These are phyloP conservation scores for Steatornis caripensis DNA, from an alignment of 2,113 vertebrate species.

Conservation along the genomic window DNA sequence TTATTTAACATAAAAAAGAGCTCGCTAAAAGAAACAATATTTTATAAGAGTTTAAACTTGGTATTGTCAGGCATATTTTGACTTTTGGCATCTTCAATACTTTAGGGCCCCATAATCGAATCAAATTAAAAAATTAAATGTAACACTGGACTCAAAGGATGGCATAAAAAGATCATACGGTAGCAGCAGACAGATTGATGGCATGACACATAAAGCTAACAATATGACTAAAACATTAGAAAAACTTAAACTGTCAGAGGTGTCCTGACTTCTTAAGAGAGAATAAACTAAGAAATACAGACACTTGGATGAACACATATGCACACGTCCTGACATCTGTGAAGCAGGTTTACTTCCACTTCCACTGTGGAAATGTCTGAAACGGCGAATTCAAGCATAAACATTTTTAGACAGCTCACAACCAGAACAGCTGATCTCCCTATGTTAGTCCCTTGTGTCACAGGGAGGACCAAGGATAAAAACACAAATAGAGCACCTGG, in stretches of 20 bases:
- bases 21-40: not conserved
- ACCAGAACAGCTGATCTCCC: not conserved
- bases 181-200: not conserved
- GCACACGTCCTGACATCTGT: accelerated
- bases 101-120: not conserved
- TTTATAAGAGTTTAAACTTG: not conserved
- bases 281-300: not conserved
- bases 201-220: not conserved
- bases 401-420: not conserved
- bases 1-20: not conserved
- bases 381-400: not conserved
- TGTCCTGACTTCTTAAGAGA: not conserved
- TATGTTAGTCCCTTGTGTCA: not conserved
- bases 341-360: not conserved
- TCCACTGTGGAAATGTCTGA: not conserved
- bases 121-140: not conserved
- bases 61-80: not conserved
- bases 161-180: not conserved
- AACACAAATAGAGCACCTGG: not conserved
- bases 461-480: not conserved
- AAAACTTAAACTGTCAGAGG: not conserved
- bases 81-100: not conserved
- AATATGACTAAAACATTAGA: not conserved
- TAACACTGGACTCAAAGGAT: not conserved
- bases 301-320: not conserved